Evolutionary conservation across 2,113 vertebrate genomes (phyloP).

Genomic region (Macaca mulatta): DNA sequence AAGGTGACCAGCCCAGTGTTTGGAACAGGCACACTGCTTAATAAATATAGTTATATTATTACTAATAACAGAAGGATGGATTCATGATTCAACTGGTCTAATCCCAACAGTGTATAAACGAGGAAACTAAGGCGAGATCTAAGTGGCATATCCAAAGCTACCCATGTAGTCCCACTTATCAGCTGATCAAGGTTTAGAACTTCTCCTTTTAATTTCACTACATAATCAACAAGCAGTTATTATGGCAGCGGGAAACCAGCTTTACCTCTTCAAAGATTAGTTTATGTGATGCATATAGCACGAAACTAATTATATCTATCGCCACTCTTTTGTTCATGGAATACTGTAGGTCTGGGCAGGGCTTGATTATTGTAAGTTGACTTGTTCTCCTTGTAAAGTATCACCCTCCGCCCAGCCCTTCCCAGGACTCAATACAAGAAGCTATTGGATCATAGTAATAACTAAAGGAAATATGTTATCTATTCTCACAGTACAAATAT

Average conservation of each 20-base stretch:
- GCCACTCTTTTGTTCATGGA: not conserved
- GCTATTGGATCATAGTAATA: not conserved
- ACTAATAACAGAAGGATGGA: not conserved
- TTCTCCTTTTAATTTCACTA: not conserved
- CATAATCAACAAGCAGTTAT: not conserved
- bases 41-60: not conserved
- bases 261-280: not conserved
- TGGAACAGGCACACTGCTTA: not conserved
- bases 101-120: not conserved
- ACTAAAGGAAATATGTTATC: not conserved
- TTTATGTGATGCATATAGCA: not conserved
- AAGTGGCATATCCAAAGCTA: not conserved
- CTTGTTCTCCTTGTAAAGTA: not conserved
- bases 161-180: not conserved
- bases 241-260: not conserved
- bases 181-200: not conserved
- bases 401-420: not conserved
- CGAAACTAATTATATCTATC: not conserved
- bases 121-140: not conserved
- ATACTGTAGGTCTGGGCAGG: not conserved
- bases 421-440: not conserved
- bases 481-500: not conserved
- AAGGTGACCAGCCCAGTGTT: not conserved
- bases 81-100: not conserved
- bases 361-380: not conserved